Conservation (phyloP, 2,113 vertebrate species). For the Myxocyprinus asiaticus region DNA sequence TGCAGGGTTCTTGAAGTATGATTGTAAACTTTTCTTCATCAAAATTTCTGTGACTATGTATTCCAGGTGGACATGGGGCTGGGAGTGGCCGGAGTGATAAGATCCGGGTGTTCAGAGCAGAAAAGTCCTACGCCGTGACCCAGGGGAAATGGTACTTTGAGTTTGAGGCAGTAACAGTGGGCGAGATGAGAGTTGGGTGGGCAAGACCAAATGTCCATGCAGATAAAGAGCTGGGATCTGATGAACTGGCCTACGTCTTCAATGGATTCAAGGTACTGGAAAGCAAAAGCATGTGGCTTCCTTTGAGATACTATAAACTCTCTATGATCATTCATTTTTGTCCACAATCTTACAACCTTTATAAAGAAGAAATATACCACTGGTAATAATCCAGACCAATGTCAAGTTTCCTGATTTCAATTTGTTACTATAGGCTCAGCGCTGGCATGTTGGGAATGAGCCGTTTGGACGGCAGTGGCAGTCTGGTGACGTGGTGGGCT, state of each 20-base stretch:
- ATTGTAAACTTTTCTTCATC: background rate
- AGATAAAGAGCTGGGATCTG: constrained; percentile 83
- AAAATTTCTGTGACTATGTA: background rate
- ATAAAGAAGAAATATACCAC: no score
- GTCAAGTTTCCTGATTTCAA: background rate
- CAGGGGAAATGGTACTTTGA: constrained; percentile 93
- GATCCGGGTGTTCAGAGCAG: constrained; percentile 85
- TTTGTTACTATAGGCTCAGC: constrained; percentile 79
- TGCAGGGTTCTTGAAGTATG: background rate
- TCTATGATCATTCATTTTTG: no score
- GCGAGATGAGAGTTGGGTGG: constrained; percentile 94
- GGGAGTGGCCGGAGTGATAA: constrained; percentile 73
- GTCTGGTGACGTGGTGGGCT: constrained; percentile 88
- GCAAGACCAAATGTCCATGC: constrained; percentile 83
- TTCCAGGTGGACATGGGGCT: constrained; percentile 69
- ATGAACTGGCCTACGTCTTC: constrained; percentile 89
- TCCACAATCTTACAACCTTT: no score
- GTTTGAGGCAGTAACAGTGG: constrained; percentile 88
- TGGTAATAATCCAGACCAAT: no score
- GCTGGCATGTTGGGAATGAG: constrained; percentile 90
- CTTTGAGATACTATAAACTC: no score
- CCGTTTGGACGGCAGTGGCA: constrained; percentile 89
- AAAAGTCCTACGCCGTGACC: constrained; percentile 83
- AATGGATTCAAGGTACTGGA: constrained; percentile 84
- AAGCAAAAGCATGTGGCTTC: background rate